These are phyloP conservation scores for Sebastes dallii DNA, from an alignment of 2,797 vertebrate genomes.

Conservation along the genomic window DNA sequence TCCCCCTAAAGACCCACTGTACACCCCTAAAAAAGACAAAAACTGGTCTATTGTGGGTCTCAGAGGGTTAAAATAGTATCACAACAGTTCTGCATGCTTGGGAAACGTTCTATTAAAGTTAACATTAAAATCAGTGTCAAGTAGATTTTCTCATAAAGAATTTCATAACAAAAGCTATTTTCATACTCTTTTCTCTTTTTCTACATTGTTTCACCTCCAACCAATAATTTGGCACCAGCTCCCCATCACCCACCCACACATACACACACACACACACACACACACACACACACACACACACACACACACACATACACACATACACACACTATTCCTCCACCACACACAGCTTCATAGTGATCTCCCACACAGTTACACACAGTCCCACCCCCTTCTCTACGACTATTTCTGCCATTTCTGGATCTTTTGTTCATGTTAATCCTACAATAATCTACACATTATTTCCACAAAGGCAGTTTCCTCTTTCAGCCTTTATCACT, in stretches of 20 bases:
- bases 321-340: constrained; percentile 20
- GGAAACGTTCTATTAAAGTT: not conserved
- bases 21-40: no score
- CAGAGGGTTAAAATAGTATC: not conserved
- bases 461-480: constrained; percentile 23
- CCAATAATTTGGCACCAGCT: constrained; percentile 43
- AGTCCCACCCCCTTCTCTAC: constrained; percentile 19
- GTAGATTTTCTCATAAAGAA: not conserved
- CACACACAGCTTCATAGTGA: constrained; percentile 49
- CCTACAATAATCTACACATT: constrained; percentile 37
- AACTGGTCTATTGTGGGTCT: no score
- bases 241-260: constrained; percentile 38
- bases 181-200: not conserved
- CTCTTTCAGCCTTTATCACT: not conserved
- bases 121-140: not conserved
- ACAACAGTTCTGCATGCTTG: not conserved
- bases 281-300: constrained; percentile 36
- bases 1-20: no score
- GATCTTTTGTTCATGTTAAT: constrained; percentile 42
- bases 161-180: not conserved
- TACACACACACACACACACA: constrained; percentile 35
- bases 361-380: constrained; percentile 47
- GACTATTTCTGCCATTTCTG: constrained; percentile 34
- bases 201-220: constrained; percentile 31
- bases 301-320: constrained; percentile 31